A percentile compares a stretch with the other conserved stretches of the same genome.
These are phyloP conservation scores for Aromia moschata DNA, from an alignment of 2,888 invertebrate species.

Conservation along the genomic window DNA sequence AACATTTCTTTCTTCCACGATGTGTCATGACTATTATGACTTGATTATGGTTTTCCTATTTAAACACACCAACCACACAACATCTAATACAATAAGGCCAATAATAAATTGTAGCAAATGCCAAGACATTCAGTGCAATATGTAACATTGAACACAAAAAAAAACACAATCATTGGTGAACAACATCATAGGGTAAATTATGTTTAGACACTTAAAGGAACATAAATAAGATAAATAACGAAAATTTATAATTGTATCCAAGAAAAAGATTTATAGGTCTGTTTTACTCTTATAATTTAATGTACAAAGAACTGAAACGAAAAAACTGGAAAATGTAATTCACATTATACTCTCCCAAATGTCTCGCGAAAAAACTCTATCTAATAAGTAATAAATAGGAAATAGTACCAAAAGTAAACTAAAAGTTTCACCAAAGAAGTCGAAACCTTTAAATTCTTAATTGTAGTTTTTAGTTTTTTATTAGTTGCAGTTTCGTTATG, in stretches of 20 bases:
- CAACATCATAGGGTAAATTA: slow-evolving; percentile 43
- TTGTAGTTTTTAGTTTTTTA: too few relatives aligned
- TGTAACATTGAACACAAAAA: slow-evolving; percentile 52
- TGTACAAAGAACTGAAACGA: too few relatives aligned
- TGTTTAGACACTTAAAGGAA: slow-evolving; percentile 7
- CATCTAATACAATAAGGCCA: slow-evolving; percentile 47
- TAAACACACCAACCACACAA: slow-evolving; percentile 41
- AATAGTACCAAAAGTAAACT: too few relatives aligned
- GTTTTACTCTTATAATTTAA: too few relatives aligned
- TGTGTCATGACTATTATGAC: background rate
- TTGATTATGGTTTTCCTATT: background rate
- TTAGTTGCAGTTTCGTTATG: too few relatives aligned
- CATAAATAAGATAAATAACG: slow-evolving; percentile 7
- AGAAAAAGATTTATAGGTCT: background rate
- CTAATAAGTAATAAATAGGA: too few relatives aligned
- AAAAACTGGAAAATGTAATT: too few relatives aligned
- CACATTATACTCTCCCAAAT: too few relatives aligned
- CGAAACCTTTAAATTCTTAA: too few relatives aligned
- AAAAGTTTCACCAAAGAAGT: too few relatives aligned
- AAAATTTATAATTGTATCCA: background rate
- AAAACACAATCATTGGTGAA: slow-evolving; percentile 45
- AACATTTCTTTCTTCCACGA: slow-evolving; percentile 44
- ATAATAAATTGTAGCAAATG: slow-evolving; percentile 48
- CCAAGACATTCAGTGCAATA: slow-evolving; percentile 53
- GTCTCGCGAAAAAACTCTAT: too few relatives aligned